These are phyloP conservation scores for Isotomurus palustris DNA, from an alignment of 2,888 invertebrate genomes.

Conservation along the genomic window DNA sequence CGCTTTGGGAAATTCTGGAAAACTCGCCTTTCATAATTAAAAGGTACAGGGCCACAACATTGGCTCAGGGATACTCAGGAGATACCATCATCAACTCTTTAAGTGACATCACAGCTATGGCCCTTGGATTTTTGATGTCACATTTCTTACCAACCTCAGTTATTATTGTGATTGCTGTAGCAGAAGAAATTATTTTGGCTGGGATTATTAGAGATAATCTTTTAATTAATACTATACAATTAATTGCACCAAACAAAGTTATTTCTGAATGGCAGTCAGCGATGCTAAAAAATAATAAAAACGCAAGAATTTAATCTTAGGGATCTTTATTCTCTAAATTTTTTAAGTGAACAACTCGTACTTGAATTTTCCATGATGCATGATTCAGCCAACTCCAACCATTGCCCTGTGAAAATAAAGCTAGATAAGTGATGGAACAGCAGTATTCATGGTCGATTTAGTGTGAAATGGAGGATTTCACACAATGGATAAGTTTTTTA, in stretches of 20 bases:
- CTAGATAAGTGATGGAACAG: too few species aligned
- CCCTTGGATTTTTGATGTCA: conserved; percentile 6
- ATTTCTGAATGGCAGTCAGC: conserved; percentile 19
- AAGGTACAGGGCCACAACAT: conserved; percentile 5
- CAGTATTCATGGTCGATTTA: too few species aligned
- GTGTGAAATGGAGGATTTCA: too few species aligned
- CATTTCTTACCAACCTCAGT: neutral
- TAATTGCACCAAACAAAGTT: conserved; percentile 1
- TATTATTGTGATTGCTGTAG: neutral
- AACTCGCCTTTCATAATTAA: conserved; percentile 11
- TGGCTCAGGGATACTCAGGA: conserved; percentile 9
- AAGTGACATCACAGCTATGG: conserved; percentile 8
- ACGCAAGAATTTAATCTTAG: too few species aligned
- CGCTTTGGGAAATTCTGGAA: conserved; percentile 7
- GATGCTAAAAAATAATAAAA: too few species aligned
- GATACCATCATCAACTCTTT: conserved; percentile 10
- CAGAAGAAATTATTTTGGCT: conserved; percentile 4
- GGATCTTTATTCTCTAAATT: too few species aligned
- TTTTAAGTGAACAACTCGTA: too few species aligned
- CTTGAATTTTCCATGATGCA: too few species aligned
- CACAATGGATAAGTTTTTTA: too few species aligned
- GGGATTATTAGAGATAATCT: conserved; percentile 12
- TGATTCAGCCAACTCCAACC: too few species aligned
- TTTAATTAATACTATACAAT: conserved; percentile 7
- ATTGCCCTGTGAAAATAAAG: too few species aligned